Evolutionary conservation across 2,888 invertebrate species (phyloP), one percentile per base, ranked within the genome.

Genomic region (Theretra japonica): DNA sequence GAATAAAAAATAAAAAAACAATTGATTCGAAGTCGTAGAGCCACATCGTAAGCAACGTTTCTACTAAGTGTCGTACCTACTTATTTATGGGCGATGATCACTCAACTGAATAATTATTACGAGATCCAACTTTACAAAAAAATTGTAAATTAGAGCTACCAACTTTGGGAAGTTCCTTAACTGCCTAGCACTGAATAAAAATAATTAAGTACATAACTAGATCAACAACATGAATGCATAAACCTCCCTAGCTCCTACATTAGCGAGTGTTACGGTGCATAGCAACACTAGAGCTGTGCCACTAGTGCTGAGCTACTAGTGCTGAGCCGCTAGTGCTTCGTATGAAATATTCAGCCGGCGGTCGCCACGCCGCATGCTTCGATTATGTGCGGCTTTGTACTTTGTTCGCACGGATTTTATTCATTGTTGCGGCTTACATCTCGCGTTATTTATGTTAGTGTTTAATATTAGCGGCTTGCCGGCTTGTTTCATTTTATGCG

Each of bases 281-380:
- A 41, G 41, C 41, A 41, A 41, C 41, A 41, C 41, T 41, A 41
- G 41, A 33, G 33, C 1, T 33, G 8, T 8, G 33, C 33, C 33
- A 33, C 33, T 33, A 33, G 33, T 3, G 41, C 41, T 41, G 41
- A 11, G 41, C 41, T 11, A 41, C 72, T 75, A 77, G 80, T 76
- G 73, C 79, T 79, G 74, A 59, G 70, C 58, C 53, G 30, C 30
- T 48, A 68, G 50, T 19, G 68, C 41, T 41, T n/a, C 23, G 25
- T 78, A 83, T 85, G 85, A 85, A 85, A 85, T 85, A 84, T 85
- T 83, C 75, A 73, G 79, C 75, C 78, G 74, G 72, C 77, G 73
- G 73, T 74, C 70, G 72, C 75, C 71, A 48, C 21, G 69, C 68
- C 41, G 30, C 33, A 30, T 53, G 60, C 28, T 41, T 68, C 58